Evolutionary conservation across 2,888 invertebrate genomes (phyloP).

Genomic region (Tenodera sinensis): DNA sequence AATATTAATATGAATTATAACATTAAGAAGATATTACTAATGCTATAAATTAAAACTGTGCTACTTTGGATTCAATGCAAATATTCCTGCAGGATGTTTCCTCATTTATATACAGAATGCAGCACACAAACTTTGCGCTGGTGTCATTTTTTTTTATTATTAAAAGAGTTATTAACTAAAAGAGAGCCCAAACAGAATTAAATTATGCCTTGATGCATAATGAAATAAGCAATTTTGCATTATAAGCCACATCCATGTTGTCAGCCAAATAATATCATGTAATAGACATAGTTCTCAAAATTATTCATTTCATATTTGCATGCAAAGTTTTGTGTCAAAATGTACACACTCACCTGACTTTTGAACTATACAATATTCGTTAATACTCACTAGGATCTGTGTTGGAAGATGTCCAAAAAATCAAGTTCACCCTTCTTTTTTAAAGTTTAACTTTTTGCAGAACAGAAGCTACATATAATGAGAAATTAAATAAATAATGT

Average conservation of each 20-base stretch:
- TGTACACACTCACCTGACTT: background rate
- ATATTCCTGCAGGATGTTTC: background rate
- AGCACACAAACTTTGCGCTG: background rate
- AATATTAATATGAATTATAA: background rate
- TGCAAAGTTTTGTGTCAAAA: background rate
- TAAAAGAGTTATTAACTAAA: background rate
- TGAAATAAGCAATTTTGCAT: background rate
- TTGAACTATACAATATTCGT: background rate
- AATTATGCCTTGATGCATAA: background rate
- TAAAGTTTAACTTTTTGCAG: background rate
- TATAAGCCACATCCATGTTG: background rate
- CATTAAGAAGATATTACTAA: background rate
- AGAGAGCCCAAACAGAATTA: background rate
- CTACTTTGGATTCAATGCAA: background rate
- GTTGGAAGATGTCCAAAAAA: background rate
- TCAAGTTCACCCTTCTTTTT: background rate
- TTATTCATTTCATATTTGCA: background rate
- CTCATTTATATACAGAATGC: background rate
- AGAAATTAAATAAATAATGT: background rate
- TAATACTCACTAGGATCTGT: background rate
- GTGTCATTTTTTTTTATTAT: background rate
- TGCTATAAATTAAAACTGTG: background rate
- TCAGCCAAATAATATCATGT: background rate
- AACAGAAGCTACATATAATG: background rate
- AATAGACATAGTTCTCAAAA: background rate